A percentile compares a stretch with the other conserved stretches of the same genome.
Evolutionary conservation across 2,797 vertebrate genomes (phyloP).

Genomic region (Galaxias olidus): DNA sequence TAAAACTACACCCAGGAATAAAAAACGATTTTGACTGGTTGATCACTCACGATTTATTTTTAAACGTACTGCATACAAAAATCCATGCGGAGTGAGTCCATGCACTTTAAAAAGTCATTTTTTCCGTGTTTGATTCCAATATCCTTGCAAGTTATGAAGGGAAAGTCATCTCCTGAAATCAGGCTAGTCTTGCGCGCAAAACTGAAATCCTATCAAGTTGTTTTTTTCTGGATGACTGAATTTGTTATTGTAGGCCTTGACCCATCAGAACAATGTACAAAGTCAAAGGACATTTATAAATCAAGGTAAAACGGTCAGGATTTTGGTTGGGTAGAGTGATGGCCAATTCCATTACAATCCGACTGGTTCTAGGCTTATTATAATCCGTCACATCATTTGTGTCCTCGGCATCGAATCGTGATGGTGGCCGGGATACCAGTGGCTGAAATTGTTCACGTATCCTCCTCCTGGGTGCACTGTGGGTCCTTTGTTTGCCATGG

Average conservation of each 20-base stretch:
- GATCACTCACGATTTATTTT: conserved; percentile 49
- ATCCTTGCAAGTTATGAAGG: background rate
- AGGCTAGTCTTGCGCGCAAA: background rate
- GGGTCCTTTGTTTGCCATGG: conserved; percentile 75
- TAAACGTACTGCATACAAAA: conserved; percentile 25
- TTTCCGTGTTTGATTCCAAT: background rate
- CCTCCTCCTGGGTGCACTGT: conserved; percentile 74
- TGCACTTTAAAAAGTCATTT: background rate
- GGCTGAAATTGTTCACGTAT: conserved; percentile 86
- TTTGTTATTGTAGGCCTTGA: no score
- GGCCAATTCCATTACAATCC: background rate
- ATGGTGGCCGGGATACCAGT: conserved; percentile 85
- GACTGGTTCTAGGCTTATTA: background rate
- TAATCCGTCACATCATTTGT: conserved; percentile 83
- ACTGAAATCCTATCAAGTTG: no score
- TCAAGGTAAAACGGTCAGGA: background rate
- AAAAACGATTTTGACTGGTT: conserved; percentile 13
- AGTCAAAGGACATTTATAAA: conserved; percentile 1
- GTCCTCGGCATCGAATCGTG: conserved; percentile 80
- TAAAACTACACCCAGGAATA: conserved; percentile 21
- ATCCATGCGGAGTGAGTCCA: background rate
- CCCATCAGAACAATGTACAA: background rate
- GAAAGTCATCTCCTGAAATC: background rate
- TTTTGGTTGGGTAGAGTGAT: background rate
- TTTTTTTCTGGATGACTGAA: no score